phyloP scores from a whole-genome alignment of 2,888 invertebrate genomes.

The Malthinus flaveolus region DNA sequence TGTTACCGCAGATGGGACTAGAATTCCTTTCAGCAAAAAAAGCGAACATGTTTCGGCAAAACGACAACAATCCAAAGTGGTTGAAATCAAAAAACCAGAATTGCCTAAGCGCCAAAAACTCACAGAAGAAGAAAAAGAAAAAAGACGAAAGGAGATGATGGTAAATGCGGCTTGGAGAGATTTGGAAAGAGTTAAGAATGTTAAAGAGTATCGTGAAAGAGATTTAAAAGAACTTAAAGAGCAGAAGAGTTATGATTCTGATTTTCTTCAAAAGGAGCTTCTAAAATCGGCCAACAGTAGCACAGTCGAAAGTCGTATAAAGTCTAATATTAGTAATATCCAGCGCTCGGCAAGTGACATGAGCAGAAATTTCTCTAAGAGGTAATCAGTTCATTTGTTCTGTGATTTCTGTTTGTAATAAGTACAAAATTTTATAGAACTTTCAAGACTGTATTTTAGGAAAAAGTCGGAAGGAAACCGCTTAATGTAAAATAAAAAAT shows the following conservation, averaged over 20 bases:
- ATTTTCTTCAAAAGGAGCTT: slow-evolving; percentile 65
- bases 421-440: too few species aligned
- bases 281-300: slow-evolving; percentile 66
- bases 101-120: slow-evolving; percentile 46
- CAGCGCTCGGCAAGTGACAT: slow-evolving; percentile 80
- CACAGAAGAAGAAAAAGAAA: slow-evolving; percentile 70
- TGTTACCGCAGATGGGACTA: slow-evolving; percentile 51
- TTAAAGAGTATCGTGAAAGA: slow-evolving; percentile 66
- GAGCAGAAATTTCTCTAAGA: slow-evolving; percentile 78
- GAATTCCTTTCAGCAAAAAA: slow-evolving; percentile 36
- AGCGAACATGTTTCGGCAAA: slow-evolving; percentile 1
- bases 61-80: not conserved
- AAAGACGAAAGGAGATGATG: slow-evolving; percentile 78
- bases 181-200: slow-evolving; percentile 65
- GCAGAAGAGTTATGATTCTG: slow-evolving; percentile 57
- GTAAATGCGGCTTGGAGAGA: slow-evolving; percentile 75
- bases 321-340: slow-evolving; percentile 86
- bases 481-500: too few species aligned
- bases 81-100: slow-evolving; percentile 14
- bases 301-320: slow-evolving; percentile 81
- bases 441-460: too few species aligned
- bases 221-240: slow-evolving; percentile 55
- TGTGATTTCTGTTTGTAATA: too few species aligned
- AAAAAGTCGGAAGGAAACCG: too few species aligned
- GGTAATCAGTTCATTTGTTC: slow-evolving; percentile 23